A percentile compares a stretch with the other conserved stretches of the same genome.
Evolutionary conservation across 2,113 vertebrate species (phyloP).

Genomic region (Boleophthalmus pectinirostris): DNA sequence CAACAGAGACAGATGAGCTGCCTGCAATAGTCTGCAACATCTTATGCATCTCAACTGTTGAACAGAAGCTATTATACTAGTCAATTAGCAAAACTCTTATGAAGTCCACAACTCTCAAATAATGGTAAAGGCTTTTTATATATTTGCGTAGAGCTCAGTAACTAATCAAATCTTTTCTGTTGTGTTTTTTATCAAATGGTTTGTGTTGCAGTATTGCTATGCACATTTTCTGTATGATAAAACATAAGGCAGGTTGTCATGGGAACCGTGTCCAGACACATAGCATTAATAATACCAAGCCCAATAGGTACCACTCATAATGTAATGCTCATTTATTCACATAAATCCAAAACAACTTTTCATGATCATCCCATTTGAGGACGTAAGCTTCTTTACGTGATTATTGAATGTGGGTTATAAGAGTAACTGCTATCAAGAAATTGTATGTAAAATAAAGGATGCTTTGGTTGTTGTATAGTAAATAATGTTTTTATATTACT

Average conservation of each 20-base stretch:
- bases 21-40: slow-evolving; percentile 31
- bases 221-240: slow-evolving; percentile 8
- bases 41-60: slow-evolving; percentile 23
- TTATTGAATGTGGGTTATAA: slow-evolving; percentile 5
- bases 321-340: background rate
- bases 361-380: background rate
- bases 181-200: background rate
- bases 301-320: slow-evolving; percentile 5
- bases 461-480: slow-evolving; percentile 9
- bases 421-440: slow-evolving; percentile 10
- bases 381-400: background rate
- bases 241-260: slow-evolving; percentile 14
- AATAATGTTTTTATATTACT: background rate
- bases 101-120: background rate
- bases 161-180: background rate
- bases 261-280: slow-evolving; percentile 12
- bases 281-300: slow-evolving; percentile 10
- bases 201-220: slow-evolving; percentile 7
- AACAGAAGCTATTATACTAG: background rate
- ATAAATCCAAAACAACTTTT: slow-evolving; percentile 6
- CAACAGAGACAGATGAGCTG: slow-evolving; percentile 29
- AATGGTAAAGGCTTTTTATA: background rate
- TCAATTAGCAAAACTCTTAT: background rate
- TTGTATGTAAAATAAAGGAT: slow-evolving; percentile 11
- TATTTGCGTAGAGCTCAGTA: background rate